phyloP scores from a whole-genome alignment of 2,888 invertebrate genomes.

The Athalia circularis region DNA sequence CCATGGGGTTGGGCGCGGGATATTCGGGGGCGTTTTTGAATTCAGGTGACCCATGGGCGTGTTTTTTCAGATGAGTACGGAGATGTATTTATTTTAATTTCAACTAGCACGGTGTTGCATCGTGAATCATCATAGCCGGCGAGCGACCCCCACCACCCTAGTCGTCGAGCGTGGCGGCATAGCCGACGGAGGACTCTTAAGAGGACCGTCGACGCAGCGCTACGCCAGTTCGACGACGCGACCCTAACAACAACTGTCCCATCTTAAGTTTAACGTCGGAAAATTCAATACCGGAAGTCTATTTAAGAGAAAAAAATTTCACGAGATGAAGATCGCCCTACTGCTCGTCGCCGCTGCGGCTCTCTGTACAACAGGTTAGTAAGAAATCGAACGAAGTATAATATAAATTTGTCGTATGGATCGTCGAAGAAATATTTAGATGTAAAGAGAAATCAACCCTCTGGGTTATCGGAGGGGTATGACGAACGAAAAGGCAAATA shows the following conservation, averaged over 20 bases:
- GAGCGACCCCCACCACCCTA: constrained; percentile 65
- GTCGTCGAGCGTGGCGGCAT: constrained; percentile 42
- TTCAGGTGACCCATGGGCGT: background rate
- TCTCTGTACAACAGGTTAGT: constrained; percentile 78
- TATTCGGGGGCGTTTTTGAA: background rate
- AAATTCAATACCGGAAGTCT: constrained; percentile 61
- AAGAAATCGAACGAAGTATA: background rate
- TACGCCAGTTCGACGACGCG: constrained; percentile 73
- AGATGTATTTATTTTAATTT: constrained; percentile 37
- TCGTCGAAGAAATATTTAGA: background rate
- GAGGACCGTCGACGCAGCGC: constrained; percentile 70
- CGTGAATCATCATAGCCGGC: constrained; percentile 68
- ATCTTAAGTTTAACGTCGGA: constrained; percentile 65
- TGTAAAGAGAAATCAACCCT: background rate
- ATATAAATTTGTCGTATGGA: background rate
- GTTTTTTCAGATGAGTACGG: constrained; percentile 27
- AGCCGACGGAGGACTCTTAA: constrained; percentile 71
- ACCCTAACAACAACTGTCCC: constrained; percentile 72
- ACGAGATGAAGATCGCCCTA: constrained; percentile 76
- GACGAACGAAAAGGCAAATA: too few species aligned
- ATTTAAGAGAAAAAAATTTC: constrained; percentile 50
- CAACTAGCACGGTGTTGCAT: constrained; percentile 53
- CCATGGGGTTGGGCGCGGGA: too few species aligned
- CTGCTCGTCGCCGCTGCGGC: constrained; percentile 77
- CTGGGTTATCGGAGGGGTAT: too few species aligned